Evolutionary conservation across 1,140 invertebrate species (phyloP), one percentile per base, ranked within the genome.

Genomic region (Physella acuta): DNA sequence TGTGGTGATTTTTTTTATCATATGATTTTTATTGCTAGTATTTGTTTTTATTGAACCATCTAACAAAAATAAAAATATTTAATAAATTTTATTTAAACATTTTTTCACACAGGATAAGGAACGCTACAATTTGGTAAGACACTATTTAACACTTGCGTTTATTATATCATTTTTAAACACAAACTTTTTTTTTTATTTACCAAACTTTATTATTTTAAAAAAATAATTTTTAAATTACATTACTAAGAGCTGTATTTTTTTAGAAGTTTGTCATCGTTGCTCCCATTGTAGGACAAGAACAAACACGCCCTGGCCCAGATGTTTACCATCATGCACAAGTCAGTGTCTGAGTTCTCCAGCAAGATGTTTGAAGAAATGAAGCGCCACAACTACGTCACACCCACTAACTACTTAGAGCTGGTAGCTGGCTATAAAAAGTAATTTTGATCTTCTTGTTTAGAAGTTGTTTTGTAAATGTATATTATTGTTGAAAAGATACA

Each of bases 301-400:
- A 85, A 84, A 37, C 86, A 88, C 51, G 88, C 88, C 8, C 87
- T 91, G 34, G 89, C 91, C 14, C 87, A 88, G 58, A 90, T 90
- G 28, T 94, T 93, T 85, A 89, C 92, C 0, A 84, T 89, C 36
- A 91, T 94, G 77, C 93, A 94, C 76, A 89, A 89, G 34, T 91
- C 91, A 0, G 93, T 93, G 31, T 87, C 87, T 0, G 86, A 89
- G 71, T 90, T 87, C 79, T 92, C 91, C 0, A 60, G 61, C 16
- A 87, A 86, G 77, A 94, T 94, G 92, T 85, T 89, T 55, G 72
- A 81, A 0, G 91, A 94, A 85, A 89, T 93, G 84, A 90, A 91
- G 73, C 83, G 92, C n/a, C 88, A 91, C 76, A 93, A 92, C 83
- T 94, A 94, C 81, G 92, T 94, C 34, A 94, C 92, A 0, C 92